Percentiles rank a stretch among this genome's conserved stretches.
These are phyloP conservation scores for Callithrix jacchus DNA, from an alignment of 2,113 vertebrate species.

Conservation along the genomic window DNA sequence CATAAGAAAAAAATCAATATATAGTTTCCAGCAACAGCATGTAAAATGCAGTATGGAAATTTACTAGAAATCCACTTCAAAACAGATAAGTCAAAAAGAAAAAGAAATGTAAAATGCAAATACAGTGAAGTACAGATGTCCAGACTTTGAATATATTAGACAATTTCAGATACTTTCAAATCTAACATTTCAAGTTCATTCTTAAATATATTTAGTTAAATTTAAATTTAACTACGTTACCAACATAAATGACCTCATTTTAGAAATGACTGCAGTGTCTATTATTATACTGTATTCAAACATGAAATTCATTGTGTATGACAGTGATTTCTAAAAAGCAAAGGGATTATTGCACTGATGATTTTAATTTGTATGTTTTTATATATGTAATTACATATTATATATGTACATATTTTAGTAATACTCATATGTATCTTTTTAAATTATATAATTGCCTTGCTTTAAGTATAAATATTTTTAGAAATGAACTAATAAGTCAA, in stretches of 20 bases:
- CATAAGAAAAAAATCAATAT: background rate
- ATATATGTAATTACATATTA: background rate
- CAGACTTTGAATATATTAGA: background rate
- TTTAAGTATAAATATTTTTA: background rate
- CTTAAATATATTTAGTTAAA: background rate
- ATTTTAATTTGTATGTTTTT: background rate
- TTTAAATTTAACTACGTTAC: background rate
- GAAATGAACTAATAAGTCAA: background rate
- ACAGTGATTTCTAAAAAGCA: background rate
- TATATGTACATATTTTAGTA: background rate
- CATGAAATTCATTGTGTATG: background rate
- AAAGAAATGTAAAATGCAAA: background rate
- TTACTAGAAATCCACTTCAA: background rate
- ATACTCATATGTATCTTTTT: background rate
- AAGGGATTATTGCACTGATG: background rate
- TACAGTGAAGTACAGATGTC: background rate
- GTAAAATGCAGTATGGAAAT: background rate
- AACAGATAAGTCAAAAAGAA: background rate
- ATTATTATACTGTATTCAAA: background rate
- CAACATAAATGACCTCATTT: background rate
- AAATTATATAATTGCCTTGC: background rate
- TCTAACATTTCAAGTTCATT: background rate
- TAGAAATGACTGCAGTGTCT: background rate
- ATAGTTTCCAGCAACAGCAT: background rate
- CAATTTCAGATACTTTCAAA: background rate